phyloP scores from a whole-genome alignment of 2,113 vertebrate genomes.

The Scartelaos histophorus region DNA sequence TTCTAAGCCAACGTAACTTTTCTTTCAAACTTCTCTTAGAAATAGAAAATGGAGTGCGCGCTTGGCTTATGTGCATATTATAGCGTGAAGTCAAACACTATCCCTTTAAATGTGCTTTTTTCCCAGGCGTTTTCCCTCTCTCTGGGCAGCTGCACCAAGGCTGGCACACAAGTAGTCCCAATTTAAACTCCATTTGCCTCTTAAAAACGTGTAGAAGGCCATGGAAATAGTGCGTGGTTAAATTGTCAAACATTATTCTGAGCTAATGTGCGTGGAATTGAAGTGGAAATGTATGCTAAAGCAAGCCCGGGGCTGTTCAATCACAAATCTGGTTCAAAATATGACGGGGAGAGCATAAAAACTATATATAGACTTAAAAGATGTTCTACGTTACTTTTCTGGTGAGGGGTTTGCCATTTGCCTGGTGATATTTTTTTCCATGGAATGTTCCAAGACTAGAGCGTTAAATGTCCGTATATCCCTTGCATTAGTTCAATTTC shows the following conservation, averaged over 20 bases:
- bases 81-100: not conserved
- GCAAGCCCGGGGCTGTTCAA: not conserved
- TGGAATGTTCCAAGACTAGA: no score
- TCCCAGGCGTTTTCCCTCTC: not conserved
- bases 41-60: not conserved
- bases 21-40: not conserved
- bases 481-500: no score
- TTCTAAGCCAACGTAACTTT: not conserved
- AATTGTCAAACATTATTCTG: not conserved
- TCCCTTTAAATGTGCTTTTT: not conserved
- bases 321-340: not conserved
- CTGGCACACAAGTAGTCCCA: not conserved
- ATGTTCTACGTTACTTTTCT: not conserved
- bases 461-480: no score
- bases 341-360: not conserved
- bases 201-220: slow-evolving; percentile 5
- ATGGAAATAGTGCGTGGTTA: not conserved
- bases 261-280: not conserved
- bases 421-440: no score
- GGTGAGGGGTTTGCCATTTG: no score
- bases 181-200: not conserved
- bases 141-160: not conserved
- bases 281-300: slow-evolving; percentile 3
- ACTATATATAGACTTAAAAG: not conserved
- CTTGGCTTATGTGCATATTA: not conserved